Base-by-base conservation (phyloP, 1,140 invertebrate genomes). In the Nasonia vitripennis region DNA sequence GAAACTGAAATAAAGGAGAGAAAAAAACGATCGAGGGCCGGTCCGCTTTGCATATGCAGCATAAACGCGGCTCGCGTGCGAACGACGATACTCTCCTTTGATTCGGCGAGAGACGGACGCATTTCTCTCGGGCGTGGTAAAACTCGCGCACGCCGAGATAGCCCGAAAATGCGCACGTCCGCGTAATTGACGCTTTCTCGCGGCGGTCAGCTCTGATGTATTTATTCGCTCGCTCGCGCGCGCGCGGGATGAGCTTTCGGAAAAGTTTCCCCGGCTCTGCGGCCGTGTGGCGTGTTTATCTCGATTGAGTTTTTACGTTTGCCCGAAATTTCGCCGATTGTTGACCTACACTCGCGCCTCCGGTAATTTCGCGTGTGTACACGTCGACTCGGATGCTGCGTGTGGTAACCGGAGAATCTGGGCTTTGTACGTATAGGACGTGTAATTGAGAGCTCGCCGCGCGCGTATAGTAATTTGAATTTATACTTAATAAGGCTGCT, bases 161-260 rank as follows among this genome's bases (percentile, higher is more conserved):
- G 41, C 17, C 9, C 12, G 34, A 37, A 37, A 37, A 37, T 37
- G 34, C 34, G 34, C 34, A 37, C 34, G 34, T 37, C 34, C 34
- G 34, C 34, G 68, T 51, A 81, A 73, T 81, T 73, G 45, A 73
- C 2, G 80, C 80, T 55, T 73, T 51, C 80, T 14, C 37, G 17
- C 70, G 9, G n/a, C 48, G 23, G 68, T 27, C 68, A 7, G 68
- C 48, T 6, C 55, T 17, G 51, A 79, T 79, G 55, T 55, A 67
- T 78, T 78, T 78, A 78, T 62, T 48, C 27, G 27, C 27, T 27
- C 27, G 27, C 27, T 0, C 27, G 27, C n/a, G 27, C 23, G 31
- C n/a, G 23, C 7, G 2, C 34, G 20, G 41, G 45, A 51, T 23
- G 75, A 45, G 34, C 67, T 81, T 71, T 81, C 70, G n/a, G 23